Evolutionary conservation across 2,888 invertebrate species (phyloP).

Genomic region (Idaea biselata): DNA sequence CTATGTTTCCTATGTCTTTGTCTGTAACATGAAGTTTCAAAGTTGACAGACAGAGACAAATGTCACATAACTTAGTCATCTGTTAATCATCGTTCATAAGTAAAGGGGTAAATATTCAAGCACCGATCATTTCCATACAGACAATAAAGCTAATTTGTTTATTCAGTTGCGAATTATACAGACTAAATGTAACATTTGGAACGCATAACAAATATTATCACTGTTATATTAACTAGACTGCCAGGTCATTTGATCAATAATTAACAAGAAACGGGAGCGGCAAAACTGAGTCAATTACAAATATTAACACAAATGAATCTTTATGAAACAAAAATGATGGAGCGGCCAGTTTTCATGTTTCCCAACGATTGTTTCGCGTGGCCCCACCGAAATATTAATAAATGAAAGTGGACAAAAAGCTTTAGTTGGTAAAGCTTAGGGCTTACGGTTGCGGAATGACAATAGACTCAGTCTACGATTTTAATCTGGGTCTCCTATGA

Average conservation of each 20-base stretch:
- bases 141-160: too few species aligned
- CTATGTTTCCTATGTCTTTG: too few species aligned
- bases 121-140: too few species aligned
- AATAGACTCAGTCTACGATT: conserved; percentile 34
- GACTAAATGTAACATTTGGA: background rate
- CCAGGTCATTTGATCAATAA: background rate
- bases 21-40: too few species aligned
- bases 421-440: conserved; percentile 5
- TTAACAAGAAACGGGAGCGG: background rate
- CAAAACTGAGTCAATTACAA: background rate
- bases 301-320: background rate
- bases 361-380: background rate
- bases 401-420: conserved; percentile 22
- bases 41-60: too few species aligned
- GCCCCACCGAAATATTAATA: conserved; percentile 20
- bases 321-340: background rate
- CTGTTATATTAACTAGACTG: background rate
- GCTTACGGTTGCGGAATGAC: conserved; percentile 30
- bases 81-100: too few species aligned
- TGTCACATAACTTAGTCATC: too few species aligned
- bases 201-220: background rate
- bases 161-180: background rate
- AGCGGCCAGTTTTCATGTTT: background rate
- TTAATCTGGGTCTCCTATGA: conserved; percentile 31
- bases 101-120: too few species aligned